Conservation (phyloP, 2,113 vertebrate genomes). For the Porphyrio hochstetteri region DNA sequence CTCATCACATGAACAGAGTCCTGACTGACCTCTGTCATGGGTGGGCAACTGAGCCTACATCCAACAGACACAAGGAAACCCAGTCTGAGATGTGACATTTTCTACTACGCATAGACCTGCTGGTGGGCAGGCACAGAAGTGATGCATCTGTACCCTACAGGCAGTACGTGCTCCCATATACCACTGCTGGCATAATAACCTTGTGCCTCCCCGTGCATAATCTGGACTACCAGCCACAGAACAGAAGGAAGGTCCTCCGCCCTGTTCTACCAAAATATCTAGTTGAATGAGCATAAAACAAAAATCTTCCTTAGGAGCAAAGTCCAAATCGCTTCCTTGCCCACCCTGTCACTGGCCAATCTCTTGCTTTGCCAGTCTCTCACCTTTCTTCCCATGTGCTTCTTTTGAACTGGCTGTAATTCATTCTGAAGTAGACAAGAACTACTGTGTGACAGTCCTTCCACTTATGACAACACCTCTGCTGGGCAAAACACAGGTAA, state of each 20-base stretch:
- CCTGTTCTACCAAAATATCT: background rate
- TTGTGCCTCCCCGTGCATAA: background rate
- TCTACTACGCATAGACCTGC: background rate
- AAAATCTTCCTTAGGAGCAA: background rate
- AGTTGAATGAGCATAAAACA: background rate
- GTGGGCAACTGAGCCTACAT: background rate
- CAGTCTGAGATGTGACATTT: background rate
- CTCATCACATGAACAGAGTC: background rate
- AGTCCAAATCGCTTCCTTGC: background rate
- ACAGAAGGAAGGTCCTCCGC: background rate
- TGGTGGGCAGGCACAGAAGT: background rate
- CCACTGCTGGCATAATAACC: background rate
- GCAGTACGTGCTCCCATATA: fast-evolving
- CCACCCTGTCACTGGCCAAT: background rate
- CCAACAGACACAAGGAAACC: background rate
- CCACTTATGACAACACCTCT: background rate
- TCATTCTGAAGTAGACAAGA: background rate
- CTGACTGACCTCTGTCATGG: background rate
- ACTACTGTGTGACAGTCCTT: background rate
- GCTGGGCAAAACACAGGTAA: background rate
- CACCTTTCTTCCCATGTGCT: fast-evolving
- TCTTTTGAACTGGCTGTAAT: background rate
- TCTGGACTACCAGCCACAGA: background rate
- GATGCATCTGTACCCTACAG: fast-evolving
- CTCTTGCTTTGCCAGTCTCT: background rate